Percentiles rank a stretch among this genome's conserved stretches.
Conservation (phyloP, 2,888 invertebrate species). For the Agelastica alni region DNA sequence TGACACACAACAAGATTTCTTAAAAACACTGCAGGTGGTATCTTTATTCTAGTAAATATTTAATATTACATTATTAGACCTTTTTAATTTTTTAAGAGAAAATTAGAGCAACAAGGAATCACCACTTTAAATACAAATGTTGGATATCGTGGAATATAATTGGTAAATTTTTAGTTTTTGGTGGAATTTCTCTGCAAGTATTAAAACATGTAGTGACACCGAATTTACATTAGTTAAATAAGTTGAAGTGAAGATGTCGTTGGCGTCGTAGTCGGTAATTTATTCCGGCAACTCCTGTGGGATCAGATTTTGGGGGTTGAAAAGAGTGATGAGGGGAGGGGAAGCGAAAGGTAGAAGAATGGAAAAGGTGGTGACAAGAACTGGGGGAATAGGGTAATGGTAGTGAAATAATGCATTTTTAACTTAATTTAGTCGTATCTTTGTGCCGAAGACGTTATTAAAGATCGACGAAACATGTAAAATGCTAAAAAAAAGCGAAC, state of each 20-base stretch:
- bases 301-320: constrained; percentile 15
- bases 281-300: constrained; percentile 25
- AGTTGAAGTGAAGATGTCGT: constrained; percentile 36
- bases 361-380: constrained; percentile 11
- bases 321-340: too few relatives aligned
- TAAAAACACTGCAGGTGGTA: too few relatives aligned
- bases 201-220: constrained; percentile 36
- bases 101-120: too few relatives aligned
- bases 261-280: constrained; percentile 26
- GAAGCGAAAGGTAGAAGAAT: background rate
- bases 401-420: constrained; percentile 11
- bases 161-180: constrained; percentile 7
- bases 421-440: constrained; percentile 2
- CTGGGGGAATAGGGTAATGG: constrained; percentile 7
- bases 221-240: constrained; percentile 36
- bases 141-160: too few relatives aligned
- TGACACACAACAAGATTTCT: too few relatives aligned
- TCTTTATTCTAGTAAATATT: too few relatives aligned
- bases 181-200: constrained; percentile 26
- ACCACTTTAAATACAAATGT: too few relatives aligned
- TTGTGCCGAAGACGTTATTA: background rate
- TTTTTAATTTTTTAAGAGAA: too few relatives aligned
- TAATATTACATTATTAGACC: too few relatives aligned
- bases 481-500: background rate
- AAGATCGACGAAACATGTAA: background rate